These are phyloP conservation scores for Panurus biarmicus DNA, from an alignment of 2,113 vertebrate species.

Conservation along the genomic window DNA sequence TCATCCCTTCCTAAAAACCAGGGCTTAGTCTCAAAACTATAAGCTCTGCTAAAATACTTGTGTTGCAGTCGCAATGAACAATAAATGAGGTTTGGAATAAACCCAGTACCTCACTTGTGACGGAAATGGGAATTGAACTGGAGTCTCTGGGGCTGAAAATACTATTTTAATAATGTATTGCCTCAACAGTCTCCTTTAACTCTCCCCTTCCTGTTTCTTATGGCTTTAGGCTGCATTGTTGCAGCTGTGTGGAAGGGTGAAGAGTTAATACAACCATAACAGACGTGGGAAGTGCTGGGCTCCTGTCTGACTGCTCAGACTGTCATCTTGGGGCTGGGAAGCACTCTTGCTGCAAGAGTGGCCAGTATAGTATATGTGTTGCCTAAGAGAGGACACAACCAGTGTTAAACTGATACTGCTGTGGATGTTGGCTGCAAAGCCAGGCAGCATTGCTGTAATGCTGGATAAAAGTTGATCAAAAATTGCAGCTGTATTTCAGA, in stretches of 20 bases:
- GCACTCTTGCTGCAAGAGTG: neutral
- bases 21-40: neutral
- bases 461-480: neutral
- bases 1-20: neutral
- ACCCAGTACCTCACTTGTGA: neutral
- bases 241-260: neutral
- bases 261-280: neutral
- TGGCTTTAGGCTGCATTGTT: neutral
- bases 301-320: neutral
- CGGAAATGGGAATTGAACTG: neutral
- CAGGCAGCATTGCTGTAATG: neutral
- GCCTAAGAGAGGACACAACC: neutral
- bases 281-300: neutral
- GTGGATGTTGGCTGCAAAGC: slow-evolving; percentile 13
- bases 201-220: neutral
- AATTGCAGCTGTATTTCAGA: neutral
- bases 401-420: neutral
- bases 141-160: neutral
- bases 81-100: slow-evolving; percentile 21
- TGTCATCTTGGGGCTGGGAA: neutral
- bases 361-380: neutral
- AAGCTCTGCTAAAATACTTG: neutral
- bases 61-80: neutral
- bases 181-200: neutral
- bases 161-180: slow-evolving; percentile 15